Conservation (phyloP, 23 tunicate genomes). For the Ascidia mentula region DNA sequence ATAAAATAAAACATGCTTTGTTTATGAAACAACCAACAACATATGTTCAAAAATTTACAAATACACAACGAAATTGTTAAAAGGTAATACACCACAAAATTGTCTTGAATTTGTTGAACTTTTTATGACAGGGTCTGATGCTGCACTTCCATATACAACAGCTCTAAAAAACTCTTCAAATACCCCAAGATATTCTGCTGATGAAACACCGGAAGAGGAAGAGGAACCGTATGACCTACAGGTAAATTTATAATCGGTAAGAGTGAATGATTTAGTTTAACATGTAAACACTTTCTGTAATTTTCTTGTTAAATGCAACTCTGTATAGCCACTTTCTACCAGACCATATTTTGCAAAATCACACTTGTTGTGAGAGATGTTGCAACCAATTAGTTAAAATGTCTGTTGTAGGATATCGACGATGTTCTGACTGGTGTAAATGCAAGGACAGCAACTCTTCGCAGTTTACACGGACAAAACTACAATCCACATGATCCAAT, state of each 20-base stretch:
- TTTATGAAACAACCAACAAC: too few species aligned
- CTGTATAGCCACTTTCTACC: neutral
- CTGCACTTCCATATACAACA: too few species aligned
- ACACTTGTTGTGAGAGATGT: too few species aligned
- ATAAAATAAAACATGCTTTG: too few species aligned
- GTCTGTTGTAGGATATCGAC: constrained; percentile 26
- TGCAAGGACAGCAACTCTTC: neutral
- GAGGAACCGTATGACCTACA: constrained; percentile 30
- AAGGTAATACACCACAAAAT: neutral
- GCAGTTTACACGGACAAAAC: constrained; percentile 29
- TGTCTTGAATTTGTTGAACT: neutral
- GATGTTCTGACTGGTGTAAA: constrained; percentile 9
- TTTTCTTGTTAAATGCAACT: too few species aligned
- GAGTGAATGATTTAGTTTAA: neutral
- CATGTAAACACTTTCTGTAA: too few species aligned
- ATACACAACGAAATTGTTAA: too few species aligned
- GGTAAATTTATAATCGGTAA: constrained; percentile 3
- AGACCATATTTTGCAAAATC: neutral
- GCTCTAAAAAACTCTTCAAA: neutral
- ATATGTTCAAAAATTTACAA: too few species aligned
- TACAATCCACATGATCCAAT: neutral
- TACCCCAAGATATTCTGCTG: neutral
- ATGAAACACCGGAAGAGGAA: constrained; percentile 54
- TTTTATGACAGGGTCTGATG: neutral
- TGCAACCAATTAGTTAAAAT: neutral